Evolutionary conservation across 2,888 invertebrate genomes (phyloP), one percentile per base, ranked within the genome.

Genomic region (Heterodera filipjevi): DNA sequence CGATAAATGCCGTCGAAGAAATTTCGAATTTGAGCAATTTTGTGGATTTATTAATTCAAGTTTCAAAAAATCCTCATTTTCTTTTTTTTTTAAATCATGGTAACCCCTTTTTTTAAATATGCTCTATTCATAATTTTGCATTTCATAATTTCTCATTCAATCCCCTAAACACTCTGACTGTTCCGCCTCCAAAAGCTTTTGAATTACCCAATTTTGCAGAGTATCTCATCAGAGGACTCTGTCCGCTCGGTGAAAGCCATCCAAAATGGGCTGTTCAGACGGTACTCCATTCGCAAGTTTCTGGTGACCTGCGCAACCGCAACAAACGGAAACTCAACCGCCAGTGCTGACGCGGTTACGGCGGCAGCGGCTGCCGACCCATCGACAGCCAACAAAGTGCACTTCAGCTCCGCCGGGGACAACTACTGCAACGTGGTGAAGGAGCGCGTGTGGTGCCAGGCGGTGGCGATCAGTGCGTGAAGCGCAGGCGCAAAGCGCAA

Each of bases 391-490:
- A 77, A 39, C 46, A 78, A 78, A 78, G 33, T 78, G 59, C 77
- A 75, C 49, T 44, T 78, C 33, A 64, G 64, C 70, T 76, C 75
- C n/a, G 70, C 64, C 19, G 78, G 78, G 22, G 77, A 78, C 59
- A 77, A 66, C 32, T 78, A 78, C 64, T 78, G 78, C 59, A 59
- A 76, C 32, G 78, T 78, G 33, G 66, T 59, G 33, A 78, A 78
- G 27, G 46, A 78, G 14, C 53, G 64, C 35, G 35, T 75, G 19
- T 78, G 78, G 78, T 78, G 78, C 35, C 78, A 78, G 22, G 78
- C 75, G 22, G 76, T 78, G 12, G 35, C 78, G 16, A 30, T 78
- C 14, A 75, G 66, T 46, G 77, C 74, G 30, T 77, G 44, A 46
- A 75, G 66, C 32, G 77, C 74, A 19, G 74, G 44, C 30, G 39